Percentiles rank a stretch among this genome's conserved stretches.
phyloP scores from a whole-genome alignment of 2,113 vertebrate genomes.

The Hippotragus niger region DNA sequence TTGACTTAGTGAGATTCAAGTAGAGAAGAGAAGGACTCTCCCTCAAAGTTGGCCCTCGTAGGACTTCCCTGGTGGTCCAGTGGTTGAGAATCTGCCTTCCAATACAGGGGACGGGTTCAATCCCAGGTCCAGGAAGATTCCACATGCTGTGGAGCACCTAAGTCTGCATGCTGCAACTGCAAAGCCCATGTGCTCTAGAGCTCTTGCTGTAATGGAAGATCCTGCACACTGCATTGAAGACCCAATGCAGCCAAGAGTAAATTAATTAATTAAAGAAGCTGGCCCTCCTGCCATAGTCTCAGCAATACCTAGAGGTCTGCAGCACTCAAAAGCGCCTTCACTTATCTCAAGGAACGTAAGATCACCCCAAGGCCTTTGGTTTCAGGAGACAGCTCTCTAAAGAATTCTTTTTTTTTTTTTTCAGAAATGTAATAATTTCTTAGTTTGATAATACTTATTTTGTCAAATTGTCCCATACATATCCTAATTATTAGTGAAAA shows the following conservation, averaged over 20 bases:
- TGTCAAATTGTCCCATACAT: not conserved
- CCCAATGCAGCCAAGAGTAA: not conserved
- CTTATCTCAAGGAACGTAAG: not conserved
- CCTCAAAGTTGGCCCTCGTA: not conserved
- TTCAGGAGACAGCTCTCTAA: not conserved
- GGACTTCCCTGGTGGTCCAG: not conserved
- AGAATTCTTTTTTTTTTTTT: not conserved
- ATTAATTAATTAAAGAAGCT: not conserved
- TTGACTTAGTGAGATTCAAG: not conserved
- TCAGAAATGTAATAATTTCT: not conserved
- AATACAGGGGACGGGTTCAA: not conserved
- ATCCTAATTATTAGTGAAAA: not conserved
- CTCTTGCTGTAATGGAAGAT: not conserved
- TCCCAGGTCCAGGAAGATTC: not conserved
- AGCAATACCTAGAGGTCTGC: not conserved
- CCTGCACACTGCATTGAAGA: not conserved
- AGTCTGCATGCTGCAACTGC: not conserved
- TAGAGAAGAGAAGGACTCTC: not conserved
- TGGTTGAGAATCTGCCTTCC: not conserved
- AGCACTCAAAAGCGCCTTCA: not conserved
- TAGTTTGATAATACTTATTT: not conserved
- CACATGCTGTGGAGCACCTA: not conserved
- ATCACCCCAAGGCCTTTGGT: not conserved
- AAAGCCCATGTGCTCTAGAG: not conserved
- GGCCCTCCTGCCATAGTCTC: not conserved